Evolutionary conservation across 2,888 invertebrate species (phyloP).

Genomic region (Hoplodrina blanda): DNA sequence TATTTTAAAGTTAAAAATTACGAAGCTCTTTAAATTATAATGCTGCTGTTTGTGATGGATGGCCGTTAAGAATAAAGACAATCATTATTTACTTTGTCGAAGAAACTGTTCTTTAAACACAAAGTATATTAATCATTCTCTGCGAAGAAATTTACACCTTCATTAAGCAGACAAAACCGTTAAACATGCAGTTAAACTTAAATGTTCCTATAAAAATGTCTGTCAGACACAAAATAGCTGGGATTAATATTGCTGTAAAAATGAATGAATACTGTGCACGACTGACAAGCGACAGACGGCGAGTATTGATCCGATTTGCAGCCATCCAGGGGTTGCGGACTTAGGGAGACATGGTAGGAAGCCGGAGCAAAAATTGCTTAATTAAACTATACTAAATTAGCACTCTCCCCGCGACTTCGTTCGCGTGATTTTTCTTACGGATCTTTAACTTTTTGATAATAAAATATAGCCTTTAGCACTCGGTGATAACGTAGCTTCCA

Average conservation of each 20-base stretch:
- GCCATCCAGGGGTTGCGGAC: neutral
- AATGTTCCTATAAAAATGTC: slow-evolving; percentile 42
- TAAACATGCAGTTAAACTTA: slow-evolving; percentile 46
- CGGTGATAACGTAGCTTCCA: too few relatives aligned
- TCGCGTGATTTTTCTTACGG: too few relatives aligned
- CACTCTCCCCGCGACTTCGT: too few relatives aligned
- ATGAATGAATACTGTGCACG: neutral
- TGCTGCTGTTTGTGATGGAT: too few relatives aligned
- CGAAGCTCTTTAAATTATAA: too few relatives aligned
- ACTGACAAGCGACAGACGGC: slow-evolving; percentile 11
- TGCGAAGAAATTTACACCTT: slow-evolving; percentile 46
- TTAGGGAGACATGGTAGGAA: neutral
- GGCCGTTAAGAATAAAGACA: too few relatives aligned
- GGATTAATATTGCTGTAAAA: slow-evolving; percentile 34
- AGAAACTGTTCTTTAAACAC: neutral
- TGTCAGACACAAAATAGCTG: slow-evolving; percentile 25
- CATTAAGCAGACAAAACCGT: slow-evolving; percentile 48
- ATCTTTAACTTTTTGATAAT: too few relatives aligned
- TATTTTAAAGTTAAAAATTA: too few relatives aligned
- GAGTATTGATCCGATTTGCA: slow-evolving; percentile 19
- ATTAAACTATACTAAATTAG: too few relatives aligned
- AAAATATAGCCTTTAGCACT: too few relatives aligned
- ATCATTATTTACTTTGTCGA: slow-evolving; percentile 13
- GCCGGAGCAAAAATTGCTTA: too few relatives aligned
- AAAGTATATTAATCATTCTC: slow-evolving; percentile 7